A percentile compares a stretch with the other conserved stretches of the same genome.
These are phyloP conservation scores for Apaloderma vittatum DNA, from an alignment of 2,113 vertebrate genomes.

Conservation along the genomic window DNA sequence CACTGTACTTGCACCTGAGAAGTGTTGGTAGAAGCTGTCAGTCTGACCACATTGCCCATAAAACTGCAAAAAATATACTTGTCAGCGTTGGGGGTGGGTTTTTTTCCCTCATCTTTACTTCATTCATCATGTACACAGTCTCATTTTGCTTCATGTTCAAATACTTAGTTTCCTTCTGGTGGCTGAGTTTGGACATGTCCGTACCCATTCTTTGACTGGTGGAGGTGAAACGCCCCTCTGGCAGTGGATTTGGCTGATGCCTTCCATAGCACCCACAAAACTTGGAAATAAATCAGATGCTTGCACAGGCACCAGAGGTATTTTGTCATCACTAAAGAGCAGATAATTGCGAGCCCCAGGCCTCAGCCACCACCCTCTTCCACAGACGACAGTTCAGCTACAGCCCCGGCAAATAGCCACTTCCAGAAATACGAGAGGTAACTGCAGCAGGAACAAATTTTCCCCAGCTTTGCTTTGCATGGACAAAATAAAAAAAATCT, in stretches of 20 bases:
- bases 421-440: rapidly evolving
- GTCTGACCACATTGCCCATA: not conserved
- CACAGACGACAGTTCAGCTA: slow-evolving; percentile 31
- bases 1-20: not conserved
- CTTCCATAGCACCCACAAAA: not conserved
- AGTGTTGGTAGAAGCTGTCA: not conserved
- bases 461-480: not conserved
- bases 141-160: not conserved
- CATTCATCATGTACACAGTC: not conserved
- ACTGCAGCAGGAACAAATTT: not conserved
- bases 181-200: not conserved
- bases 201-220: not conserved
- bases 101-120: not conserved
- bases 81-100: rapidly evolving
- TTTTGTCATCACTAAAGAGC: not conserved
- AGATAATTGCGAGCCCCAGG: not conserved
- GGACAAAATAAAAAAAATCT: not conserved
- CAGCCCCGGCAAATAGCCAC: not conserved
- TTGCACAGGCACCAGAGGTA: not conserved
- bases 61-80: not conserved
- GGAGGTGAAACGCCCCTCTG: not conserved
- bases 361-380: not conserved
- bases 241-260: not conserved
- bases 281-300: not conserved
- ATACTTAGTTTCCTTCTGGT: not conserved